phyloP scores from a whole-genome alignment of 2,113 vertebrate genomes.

The Melanerpes formicivorus region DNA sequence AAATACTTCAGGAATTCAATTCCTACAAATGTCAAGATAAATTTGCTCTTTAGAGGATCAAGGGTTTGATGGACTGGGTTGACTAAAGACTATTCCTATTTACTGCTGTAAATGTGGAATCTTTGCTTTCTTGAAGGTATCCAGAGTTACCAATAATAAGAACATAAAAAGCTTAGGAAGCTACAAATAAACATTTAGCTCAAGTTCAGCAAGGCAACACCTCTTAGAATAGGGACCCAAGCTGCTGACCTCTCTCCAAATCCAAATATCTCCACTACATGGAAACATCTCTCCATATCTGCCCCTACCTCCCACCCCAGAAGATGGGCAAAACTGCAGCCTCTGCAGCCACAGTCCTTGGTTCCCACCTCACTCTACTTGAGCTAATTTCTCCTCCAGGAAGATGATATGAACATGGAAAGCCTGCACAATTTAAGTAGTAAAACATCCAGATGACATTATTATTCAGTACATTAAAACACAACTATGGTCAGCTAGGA shows the following conservation, averaged over 20 bases:
- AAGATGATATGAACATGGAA: not conserved
- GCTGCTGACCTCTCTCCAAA: not conserved
- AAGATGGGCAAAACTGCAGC: not conserved
- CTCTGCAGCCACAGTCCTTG: not conserved
- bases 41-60: not conserved
- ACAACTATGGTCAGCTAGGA: slow-evolving; percentile 8
- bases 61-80: not conserved
- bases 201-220: not conserved
- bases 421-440: not conserved
- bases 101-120: not conserved
- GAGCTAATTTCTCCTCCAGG: not conserved
- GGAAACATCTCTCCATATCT: not conserved
- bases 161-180: not conserved
- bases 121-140: not conserved
- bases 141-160: not conserved
- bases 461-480: slow-evolving; percentile 34
- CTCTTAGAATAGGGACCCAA: not conserved
- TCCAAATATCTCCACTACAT: not conserved
- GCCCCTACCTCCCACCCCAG: not conserved
- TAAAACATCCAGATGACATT: slow-evolving; percentile 41
- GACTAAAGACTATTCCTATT: not conserved
- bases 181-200: not conserved
- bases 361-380: not conserved
- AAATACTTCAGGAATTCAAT: not conserved
- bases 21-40: not conserved